Evolutionary conservation across 2,888 invertebrate genomes (phyloP).

Genomic region (Sarcophaga rosellei): DNA sequence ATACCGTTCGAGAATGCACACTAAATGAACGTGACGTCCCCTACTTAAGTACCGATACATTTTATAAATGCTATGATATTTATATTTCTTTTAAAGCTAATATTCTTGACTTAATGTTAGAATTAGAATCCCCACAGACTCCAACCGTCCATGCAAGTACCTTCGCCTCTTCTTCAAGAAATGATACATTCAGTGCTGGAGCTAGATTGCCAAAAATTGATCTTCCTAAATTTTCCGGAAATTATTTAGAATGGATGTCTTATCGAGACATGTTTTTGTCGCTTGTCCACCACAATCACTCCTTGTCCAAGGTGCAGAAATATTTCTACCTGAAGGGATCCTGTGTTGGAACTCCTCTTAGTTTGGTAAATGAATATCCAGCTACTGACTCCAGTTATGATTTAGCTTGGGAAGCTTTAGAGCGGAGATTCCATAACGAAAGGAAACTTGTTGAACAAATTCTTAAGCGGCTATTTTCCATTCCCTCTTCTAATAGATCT

Average conservation of each 20-base stretch:
- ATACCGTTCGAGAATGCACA: constrained; percentile 29
- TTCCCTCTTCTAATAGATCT: constrained; percentile 28
- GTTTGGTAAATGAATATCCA: constrained; percentile 48
- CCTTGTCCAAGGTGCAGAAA: constrained; percentile 50
- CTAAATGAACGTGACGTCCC: constrained; percentile 26
- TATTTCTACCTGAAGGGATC: constrained; percentile 60
- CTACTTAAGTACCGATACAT: constrained; percentile 25
- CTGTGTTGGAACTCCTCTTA: constrained; percentile 46
- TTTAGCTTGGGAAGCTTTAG: constrained; percentile 44
- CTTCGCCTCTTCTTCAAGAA: constrained; percentile 36
- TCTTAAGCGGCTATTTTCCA: constrained; percentile 28
- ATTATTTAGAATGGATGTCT: constrained; percentile 56
- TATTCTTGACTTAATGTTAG: constrained; percentile 40
- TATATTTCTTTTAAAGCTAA: constrained; percentile 44
- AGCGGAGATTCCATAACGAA: constrained; percentile 49
- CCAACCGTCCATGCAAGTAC: constrained; percentile 50
- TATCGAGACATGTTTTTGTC: constrained; percentile 56
- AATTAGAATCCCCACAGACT: constrained; percentile 41
- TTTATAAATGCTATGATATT: constrained; percentile 44
- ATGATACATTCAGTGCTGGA: constrained; percentile 37
- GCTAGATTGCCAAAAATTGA: constrained; percentile 53
- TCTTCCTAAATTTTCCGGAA: constrained; percentile 52
- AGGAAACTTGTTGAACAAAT: constrained; percentile 27
- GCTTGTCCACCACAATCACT: constrained; percentile 46
- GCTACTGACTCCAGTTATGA: constrained; percentile 50